These are phyloP conservation scores for Steromphala cineraria DNA, from an alignment of 2,888 invertebrate genomes.

Conservation along the genomic window DNA sequence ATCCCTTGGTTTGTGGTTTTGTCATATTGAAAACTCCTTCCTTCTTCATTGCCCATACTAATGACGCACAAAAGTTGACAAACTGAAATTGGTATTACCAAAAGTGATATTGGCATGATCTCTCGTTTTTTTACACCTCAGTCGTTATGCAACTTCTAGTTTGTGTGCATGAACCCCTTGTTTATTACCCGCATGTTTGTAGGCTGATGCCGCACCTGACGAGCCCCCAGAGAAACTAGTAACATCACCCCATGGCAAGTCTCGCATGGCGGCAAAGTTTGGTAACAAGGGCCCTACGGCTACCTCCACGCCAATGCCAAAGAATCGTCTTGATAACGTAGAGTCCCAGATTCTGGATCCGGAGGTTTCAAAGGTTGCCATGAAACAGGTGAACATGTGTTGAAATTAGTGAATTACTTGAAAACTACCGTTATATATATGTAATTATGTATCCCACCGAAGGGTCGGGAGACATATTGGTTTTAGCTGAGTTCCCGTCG, in stretches of 20 bases:
- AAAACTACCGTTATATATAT: no score
- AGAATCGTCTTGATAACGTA: conserved; percentile 25
- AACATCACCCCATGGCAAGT: conserved; percentile 31
- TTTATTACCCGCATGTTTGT: background rate
- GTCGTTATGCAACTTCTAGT: background rate
- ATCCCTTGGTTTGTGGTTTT: no score
- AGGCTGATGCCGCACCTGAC: conserved; percentile 51
- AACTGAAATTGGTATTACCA: no score
- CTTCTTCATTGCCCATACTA: no score
- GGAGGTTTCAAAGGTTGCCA: background rate
- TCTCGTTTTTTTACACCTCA: no score
- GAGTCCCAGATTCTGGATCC: conserved; percentile 30
- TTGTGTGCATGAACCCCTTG: background rate
- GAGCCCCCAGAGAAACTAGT: conserved; percentile 57
- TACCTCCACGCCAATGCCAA: conserved; percentile 65
- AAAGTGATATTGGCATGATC: no score
- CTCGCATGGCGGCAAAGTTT: conserved; percentile 55
- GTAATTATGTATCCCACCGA: no score
- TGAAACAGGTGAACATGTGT: background rate
- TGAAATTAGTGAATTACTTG: no score
- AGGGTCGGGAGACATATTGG: no score
- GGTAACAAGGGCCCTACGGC: conserved; percentile 52
- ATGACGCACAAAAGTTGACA: no score
- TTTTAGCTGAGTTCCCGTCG: no score
- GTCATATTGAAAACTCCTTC: no score